Evolutionary conservation across 92 coral and sea anemone species (phyloP), one percentile per base, ranked within the genome.

Genomic region (Palythoa grandiflora): DNA sequence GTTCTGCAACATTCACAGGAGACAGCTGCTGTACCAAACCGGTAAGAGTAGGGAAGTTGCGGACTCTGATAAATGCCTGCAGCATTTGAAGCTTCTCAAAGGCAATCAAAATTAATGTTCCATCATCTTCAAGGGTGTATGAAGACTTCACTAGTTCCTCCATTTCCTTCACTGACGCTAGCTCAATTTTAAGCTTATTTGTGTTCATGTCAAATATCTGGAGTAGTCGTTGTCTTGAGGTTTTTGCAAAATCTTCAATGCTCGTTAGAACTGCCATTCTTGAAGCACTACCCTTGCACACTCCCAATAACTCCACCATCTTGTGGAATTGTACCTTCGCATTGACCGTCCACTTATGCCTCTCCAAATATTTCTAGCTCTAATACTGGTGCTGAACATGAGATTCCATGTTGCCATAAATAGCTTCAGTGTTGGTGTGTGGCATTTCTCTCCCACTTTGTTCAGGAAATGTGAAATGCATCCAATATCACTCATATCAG

Each of bases 301-400:
- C 87, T 88, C 87, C 80, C 87, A 79, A 28, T 44, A 65, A 66
- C 70, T 38, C 90, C 90, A 88, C 90, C 87, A 83, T 48, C 91
- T 52, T 38, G 87, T 88, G 38, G 53, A 68, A 68, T 80, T 78
- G 75, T 88, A 88, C 53, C 79, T 53, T 71, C 77, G 83, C 88
- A 72, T 57, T 52, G 73, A 59, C 78, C 75, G 86, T 51, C 91
- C 91, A 70, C 71, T 79, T 80, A 74, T 40, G 66, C 54, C 80
- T 66, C 72, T 80, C 87, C 75, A 79, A 20, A 80, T 13, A 20
- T 39, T 57, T 80, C 80, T 88, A 35, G 72, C 87, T 79, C 78
- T 80, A 36, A 68, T 52, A 38, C 91, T 79, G 38, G 68, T 81
- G 71, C 79, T 71, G 71, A 80, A 88, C 21, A 80, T 11, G 63